phyloP scores from a whole-genome alignment of 2,113 vertebrate species.

The Panthera uncia region DNA sequence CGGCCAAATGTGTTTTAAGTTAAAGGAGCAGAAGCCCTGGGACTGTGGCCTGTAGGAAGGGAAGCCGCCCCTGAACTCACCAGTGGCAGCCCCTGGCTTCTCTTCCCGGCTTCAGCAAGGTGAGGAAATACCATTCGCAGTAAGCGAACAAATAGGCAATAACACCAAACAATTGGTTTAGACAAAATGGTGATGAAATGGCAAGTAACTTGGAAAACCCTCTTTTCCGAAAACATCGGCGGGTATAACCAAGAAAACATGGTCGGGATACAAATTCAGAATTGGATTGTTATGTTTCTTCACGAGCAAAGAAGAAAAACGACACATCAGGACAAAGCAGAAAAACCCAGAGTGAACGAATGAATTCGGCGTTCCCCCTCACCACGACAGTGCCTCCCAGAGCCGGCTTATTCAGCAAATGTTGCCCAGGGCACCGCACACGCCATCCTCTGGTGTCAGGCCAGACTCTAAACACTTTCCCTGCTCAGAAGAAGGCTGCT shows the following conservation, averaged over 20 bases:
- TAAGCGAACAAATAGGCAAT: not conserved
- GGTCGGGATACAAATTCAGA: not conserved
- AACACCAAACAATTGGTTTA: not conserved
- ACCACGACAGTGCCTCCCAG: not conserved
- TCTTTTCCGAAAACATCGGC: not conserved
- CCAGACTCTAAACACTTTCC: not conserved
- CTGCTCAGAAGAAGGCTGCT: not conserved
- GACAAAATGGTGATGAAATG: constrained; percentile 17
- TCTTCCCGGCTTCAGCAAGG: not conserved
- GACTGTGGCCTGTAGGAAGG: not conserved
- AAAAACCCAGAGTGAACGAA: not conserved
- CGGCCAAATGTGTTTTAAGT: not conserved
- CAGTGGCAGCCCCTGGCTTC: not conserved
- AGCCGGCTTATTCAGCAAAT: not conserved
- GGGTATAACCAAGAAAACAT: not conserved
- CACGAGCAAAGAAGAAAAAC: not conserved
- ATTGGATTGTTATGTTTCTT: not conserved
- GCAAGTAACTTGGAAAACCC: not conserved
- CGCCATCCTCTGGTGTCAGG: not conserved
- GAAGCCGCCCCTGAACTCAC: not conserved
- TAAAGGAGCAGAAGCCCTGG: not conserved
- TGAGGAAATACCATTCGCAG: not conserved
- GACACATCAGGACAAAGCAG: not conserved
- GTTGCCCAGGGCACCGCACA: accelerated
- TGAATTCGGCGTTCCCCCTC: not conserved